Conservation (phyloP, 2,797 vertebrate species). For the Takifugu rubripes region DNA sequence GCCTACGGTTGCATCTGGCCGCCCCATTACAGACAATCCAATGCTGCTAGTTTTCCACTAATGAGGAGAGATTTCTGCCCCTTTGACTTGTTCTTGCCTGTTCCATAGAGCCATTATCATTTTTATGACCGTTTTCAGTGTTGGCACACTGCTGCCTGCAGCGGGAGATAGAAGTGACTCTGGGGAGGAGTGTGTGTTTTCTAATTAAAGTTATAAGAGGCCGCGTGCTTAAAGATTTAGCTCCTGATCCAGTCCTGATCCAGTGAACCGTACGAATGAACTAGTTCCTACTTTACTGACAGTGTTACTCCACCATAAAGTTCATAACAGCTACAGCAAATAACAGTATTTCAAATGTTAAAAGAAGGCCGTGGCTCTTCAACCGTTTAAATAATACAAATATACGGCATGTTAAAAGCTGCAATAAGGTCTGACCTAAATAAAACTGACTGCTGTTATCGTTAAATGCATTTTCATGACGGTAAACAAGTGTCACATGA, state of each 20-base stretch:
- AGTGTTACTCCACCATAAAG: slow-evolving; percentile 8
- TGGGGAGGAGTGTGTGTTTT: slow-evolving; percentile 25
- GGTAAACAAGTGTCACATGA: too few relatives aligned
- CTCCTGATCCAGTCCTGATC: background rate
- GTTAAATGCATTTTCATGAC: too few relatives aligned
- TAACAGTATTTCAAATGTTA: too few relatives aligned
- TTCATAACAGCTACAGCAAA: background rate
- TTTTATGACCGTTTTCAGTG: slow-evolving; percentile 38
- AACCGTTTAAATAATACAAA: too few relatives aligned
- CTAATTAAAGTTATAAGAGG: slow-evolving; percentile 45
- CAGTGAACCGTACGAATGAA: background rate
- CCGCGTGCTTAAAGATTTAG: slow-evolving; percentile 11
- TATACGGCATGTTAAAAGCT: too few relatives aligned
- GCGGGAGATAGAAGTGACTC: slow-evolving; percentile 35
- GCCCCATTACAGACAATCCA: slow-evolving; percentile 30
- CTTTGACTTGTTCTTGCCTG: slow-evolving; percentile 44
- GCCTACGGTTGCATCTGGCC: slow-evolving; percentile 41
- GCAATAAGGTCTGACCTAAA: too few relatives aligned
- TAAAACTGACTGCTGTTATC: too few relatives aligned
- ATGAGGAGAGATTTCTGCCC: slow-evolving; percentile 55
- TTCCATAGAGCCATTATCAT: slow-evolving; percentile 34
- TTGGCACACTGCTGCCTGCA: slow-evolving; percentile 18
- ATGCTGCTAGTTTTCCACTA: slow-evolving; percentile 46
- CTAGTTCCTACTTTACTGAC: slow-evolving; percentile 1
- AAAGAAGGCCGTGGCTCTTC: too few relatives aligned